phyloP scores from a whole-genome alignment of 2,797 vertebrate genomes.

The Pantherophis alleghaniensis region DNA sequence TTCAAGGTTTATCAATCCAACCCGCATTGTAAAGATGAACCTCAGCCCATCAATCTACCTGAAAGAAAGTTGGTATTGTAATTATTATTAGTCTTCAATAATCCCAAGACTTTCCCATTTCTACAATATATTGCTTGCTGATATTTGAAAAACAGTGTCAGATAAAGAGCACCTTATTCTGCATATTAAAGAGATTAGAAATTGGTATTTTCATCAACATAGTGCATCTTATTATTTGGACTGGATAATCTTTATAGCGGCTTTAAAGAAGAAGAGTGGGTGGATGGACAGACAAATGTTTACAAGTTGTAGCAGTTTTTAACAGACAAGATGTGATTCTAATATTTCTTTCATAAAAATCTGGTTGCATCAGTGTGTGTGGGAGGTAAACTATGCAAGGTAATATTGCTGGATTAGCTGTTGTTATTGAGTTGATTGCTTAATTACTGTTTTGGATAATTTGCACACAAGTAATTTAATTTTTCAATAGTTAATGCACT shows the following conservation, averaged over 20 bases:
- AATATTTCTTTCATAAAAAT: neutral
- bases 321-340: neutral
- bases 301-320: neutral
- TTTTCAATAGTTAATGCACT: constrained; percentile 2
- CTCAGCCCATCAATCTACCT: neutral
- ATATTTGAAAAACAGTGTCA: neutral
- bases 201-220: neutral
- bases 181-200: too few species aligned
- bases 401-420: constrained; percentile 20
- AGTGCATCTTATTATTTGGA: neutral
- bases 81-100: neutral
- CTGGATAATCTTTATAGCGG: neutral
- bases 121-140: neutral
- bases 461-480: constrained; percentile 19
- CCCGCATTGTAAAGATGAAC: neutral
- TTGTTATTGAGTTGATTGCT: constrained; percentile 13
- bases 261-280: neutral
- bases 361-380: constrained; percentile 1
- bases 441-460: constrained; percentile 30
- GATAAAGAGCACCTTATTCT: neutral
- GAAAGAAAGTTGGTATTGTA: neutral
- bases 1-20: neutral
- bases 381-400: constrained; percentile 32
- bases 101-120: neutral
- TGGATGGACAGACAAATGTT: neutral